Base-by-base conservation (phyloP, 2,888 invertebrate genomes). In the Junonia oenone region DNA sequence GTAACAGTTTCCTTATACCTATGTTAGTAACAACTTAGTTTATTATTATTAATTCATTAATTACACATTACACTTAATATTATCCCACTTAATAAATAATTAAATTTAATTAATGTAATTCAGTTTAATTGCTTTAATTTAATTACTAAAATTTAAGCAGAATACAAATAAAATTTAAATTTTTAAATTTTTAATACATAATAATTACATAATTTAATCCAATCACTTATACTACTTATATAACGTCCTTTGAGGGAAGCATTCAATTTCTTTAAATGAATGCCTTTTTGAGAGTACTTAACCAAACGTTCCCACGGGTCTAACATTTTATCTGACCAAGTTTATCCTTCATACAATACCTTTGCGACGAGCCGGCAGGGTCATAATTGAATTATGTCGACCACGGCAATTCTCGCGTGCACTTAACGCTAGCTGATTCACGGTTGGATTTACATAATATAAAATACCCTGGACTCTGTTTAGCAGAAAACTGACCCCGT, bases 361-460 rank as follows among this genome's bases (percentile, higher is more conserved):
- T 71, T 68, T 65, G 66, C 71, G 74, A 68, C 68, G 67, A 69
- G 67, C 72, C 74, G 76, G 69, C 76, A 73, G 63, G 75, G 70
- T 82, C 72, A 72, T 90, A 89, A 90, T 88, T 86, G 75, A 87
- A 79, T 89, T 90, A 89, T 81, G 75, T 75, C 62, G 75, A 73
- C 76, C 76, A 67, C 75, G 81, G 70, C 77, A 84, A 78, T 84
- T 89, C 76, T 87, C 80, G 78, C 83, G 71, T 81, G 76, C 83
- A 85, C 75, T 86, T 88, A 83, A 78, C 87, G 72, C 69, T 58
- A 64, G 67, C 69, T 80, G 78, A 80, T 81, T 83, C 81, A 81
- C 73, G 72, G 67, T 64, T 69, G 65, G 71, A 71, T 72, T 75
- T 73, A 73, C 76, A 72, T 76, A 75, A 76, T 71, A 72, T 71